Conservation (phyloP, 2,797 vertebrate species). For the Sitta carolinensis region DNA sequence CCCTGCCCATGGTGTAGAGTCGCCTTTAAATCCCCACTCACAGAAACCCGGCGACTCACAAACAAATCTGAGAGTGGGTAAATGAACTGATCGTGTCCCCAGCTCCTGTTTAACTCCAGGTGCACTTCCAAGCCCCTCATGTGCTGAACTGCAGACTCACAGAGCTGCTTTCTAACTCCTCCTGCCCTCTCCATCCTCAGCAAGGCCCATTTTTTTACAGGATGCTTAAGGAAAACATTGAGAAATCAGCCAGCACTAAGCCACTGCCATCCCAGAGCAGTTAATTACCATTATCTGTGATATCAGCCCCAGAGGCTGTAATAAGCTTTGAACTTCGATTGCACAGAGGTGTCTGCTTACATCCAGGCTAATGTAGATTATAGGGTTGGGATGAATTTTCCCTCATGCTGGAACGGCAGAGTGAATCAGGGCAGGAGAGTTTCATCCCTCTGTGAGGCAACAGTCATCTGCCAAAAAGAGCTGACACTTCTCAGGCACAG, state of each 20-base stretch:
- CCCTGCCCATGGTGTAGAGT: neutral
- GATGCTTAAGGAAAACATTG: neutral
- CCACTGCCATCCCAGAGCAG: neutral
- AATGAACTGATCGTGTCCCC: neutral
- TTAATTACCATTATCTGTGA: neutral
- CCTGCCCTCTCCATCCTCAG: neutral
- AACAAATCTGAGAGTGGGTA: neutral
- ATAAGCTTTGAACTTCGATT: neutral
- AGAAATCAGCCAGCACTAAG: neutral
- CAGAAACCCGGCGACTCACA: neutral
- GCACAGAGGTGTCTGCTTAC: neutral
- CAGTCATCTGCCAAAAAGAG: neutral
- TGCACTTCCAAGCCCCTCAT: accelerated
- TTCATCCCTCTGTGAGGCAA: neutral
- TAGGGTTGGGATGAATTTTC: neutral
- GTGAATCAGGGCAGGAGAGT: neutral
- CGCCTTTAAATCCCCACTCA: neutral
- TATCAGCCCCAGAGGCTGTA: neutral
- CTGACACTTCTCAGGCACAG: neutral
- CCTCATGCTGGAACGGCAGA: neutral
- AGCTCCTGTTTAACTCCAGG: neutral
- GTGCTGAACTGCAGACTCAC: neutral
- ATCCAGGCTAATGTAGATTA: neutral
- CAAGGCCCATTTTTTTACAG: neutral
- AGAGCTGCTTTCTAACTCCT: neutral